Conservation (phyloP, 2,797 vertebrate species). For the Channallabes apus region DNA sequence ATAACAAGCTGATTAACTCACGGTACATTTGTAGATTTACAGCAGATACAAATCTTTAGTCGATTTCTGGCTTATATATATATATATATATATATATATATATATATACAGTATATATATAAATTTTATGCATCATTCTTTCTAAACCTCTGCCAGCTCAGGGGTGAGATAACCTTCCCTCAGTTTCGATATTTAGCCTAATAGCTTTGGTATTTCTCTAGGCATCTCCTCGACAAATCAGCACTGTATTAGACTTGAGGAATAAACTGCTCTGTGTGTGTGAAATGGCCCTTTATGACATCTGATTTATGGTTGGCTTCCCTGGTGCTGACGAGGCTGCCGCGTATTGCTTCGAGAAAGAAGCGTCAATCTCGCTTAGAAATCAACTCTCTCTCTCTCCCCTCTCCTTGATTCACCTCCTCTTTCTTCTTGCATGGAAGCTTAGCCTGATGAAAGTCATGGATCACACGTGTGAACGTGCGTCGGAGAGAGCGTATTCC, state of each 20-base stretch:
- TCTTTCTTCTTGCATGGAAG: conserved; percentile 15
- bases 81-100: no score
- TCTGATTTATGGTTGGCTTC: conserved; percentile 64
- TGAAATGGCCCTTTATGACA: conserved; percentile 60
- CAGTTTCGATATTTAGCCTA: neutral
- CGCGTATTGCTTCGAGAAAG: conserved; percentile 54
- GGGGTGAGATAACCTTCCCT: neutral
- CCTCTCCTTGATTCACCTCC: neutral
- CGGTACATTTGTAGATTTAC: neutral
- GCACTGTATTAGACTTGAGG: conserved; percentile 41
- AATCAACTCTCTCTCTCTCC: conserved; percentile 48
- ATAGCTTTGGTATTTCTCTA: neutral
- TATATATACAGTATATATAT: no score
- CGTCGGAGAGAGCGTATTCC: neutral
- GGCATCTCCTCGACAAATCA: conserved; percentile 30
- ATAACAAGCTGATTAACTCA: neutral
- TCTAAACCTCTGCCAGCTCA: neutral
- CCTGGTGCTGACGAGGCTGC: conserved; percentile 56
- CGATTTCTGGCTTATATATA: neutral
- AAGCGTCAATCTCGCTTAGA: conserved; percentile 52
- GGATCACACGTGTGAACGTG: conserved; percentile 12
- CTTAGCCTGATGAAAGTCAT: conserved; percentile 37
- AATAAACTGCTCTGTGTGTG: conserved; percentile 45
- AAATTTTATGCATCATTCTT: neutral
- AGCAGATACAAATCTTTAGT: neutral